phyloP scores from a whole-genome alignment of 2,797 vertebrate species.

The Ambastaia sidthimunki region DNA sequence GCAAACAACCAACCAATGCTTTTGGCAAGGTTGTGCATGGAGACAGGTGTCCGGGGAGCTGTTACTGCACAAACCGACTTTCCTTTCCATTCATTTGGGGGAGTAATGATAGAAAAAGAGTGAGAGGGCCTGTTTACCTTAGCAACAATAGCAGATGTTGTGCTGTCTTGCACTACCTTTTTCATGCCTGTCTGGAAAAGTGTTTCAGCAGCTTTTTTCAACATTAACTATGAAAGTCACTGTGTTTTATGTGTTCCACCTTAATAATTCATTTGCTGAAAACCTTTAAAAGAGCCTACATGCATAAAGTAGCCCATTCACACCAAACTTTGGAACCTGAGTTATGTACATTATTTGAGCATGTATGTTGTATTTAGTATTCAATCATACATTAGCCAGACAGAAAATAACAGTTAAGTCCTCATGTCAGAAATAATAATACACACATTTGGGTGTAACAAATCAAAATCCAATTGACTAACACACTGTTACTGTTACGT shows the following conservation, averaged over 20 bases:
- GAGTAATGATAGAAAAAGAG: slow-evolving; percentile 71
- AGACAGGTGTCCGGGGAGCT: slow-evolving; percentile 71
- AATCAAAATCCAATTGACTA: neutral
- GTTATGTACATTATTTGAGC: neutral
- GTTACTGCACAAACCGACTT: slow-evolving; percentile 75
- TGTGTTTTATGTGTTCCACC: neutral
- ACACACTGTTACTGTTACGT: too few relatives aligned
- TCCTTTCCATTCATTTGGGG: slow-evolving; percentile 75
- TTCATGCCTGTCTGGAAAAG: slow-evolving; percentile 51
- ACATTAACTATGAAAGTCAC: slow-evolving; percentile 16
- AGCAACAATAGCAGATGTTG: slow-evolving; percentile 72
- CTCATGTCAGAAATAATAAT: neutral
- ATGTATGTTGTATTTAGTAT: neutral
- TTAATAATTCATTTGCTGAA: neutral
- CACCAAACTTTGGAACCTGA: neutral
- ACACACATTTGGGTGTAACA: neutral
- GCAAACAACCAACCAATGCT: slow-evolving; percentile 66
- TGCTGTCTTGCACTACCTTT: slow-evolving; percentile 55
- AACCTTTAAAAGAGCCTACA: neutral
- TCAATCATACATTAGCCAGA: neutral
- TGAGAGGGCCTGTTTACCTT: slow-evolving; percentile 71
- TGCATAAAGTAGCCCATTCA: neutral
- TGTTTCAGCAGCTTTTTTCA: slow-evolving; percentile 32
- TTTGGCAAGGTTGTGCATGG: slow-evolving; percentile 64
- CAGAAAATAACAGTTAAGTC: neutral